Conservation (phyloP, 2,888 invertebrate genomes). For the Periphyllus acericola region DNA sequence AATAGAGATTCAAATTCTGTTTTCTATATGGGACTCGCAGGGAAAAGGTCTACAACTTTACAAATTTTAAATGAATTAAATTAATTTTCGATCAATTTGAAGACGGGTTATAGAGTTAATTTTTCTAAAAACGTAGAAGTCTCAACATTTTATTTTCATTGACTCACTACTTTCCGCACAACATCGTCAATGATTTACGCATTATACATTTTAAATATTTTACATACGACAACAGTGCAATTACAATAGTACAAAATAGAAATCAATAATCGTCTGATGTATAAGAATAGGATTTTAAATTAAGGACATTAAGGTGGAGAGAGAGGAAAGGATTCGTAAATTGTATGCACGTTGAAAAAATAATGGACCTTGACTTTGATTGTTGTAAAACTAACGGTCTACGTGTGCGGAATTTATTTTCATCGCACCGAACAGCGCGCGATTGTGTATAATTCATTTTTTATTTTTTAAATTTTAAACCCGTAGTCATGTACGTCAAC, state of each 20-base stretch:
- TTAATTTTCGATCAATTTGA: no score
- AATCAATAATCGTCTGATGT: background rate
- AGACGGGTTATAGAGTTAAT: no score
- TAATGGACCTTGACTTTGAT: constrained; percentile 47
- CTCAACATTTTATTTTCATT: no score
- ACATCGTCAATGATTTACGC: background rate
- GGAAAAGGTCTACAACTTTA: no score
- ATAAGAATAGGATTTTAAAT: background rate
- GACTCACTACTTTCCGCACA: background rate
- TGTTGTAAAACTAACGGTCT: constrained; percentile 10
- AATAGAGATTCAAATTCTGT: no score
- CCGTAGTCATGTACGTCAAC: background rate
- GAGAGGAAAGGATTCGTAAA: background rate
- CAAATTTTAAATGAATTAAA: no score
- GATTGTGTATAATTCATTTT: background rate
- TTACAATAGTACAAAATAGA: background rate
- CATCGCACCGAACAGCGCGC: background rate
- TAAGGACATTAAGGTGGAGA: background rate
- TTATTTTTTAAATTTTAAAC: background rate
- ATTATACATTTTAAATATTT: background rate
- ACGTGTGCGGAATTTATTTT: constrained; percentile 32
- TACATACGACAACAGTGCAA: background rate
- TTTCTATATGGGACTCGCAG: no score
- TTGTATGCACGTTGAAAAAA: constrained; percentile 1
- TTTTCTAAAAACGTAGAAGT: no score